Percentiles rank a stretch among this genome's conserved stretches.
Conservation (phyloP, 2,888 invertebrate species). For the Hirtodrosophila confusa region DNA sequence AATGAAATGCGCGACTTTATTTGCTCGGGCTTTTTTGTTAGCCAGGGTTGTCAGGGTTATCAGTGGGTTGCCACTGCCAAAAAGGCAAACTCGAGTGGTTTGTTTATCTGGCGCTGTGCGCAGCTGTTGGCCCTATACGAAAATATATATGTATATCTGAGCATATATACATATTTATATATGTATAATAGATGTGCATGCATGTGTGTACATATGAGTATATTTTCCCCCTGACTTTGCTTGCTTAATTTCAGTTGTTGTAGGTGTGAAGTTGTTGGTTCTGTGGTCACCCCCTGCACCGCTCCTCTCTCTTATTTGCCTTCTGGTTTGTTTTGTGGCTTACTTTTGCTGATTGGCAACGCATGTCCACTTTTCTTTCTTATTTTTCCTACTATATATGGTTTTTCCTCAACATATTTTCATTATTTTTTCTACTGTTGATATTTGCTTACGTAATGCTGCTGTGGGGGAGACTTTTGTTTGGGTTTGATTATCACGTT, state of each 20-base stretch:
- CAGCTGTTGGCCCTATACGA: conserved; percentile 37
- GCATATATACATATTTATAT: conserved; percentile 5
- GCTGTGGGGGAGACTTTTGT: conserved; percentile 11
- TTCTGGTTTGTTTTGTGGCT: conserved; percentile 63
- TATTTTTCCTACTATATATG: conserved; percentile 1
- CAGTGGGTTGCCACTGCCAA: conserved; percentile 29
- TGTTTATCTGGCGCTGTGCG: conserved; percentile 48
- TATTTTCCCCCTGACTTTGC: conserved; percentile 33
- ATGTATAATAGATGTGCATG: conserved; percentile 22
- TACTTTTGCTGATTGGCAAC: conserved; percentile 70
- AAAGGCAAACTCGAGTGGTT: conserved; percentile 49
- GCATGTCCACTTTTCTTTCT: conserved; percentile 38
- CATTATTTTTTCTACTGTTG: conserved; percentile 23
- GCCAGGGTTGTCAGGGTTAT: conserved; percentile 44
- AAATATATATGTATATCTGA: neutral
- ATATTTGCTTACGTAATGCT: conserved; percentile 68
- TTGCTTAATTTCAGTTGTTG: conserved; percentile 55
- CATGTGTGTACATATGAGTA: conserved; percentile 19
- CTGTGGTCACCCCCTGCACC: neutral
- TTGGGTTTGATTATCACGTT: conserved; percentile 35
- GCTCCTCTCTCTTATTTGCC: conserved; percentile 29
- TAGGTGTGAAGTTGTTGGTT: conserved; percentile 51
- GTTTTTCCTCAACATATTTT: conserved; percentile 34
- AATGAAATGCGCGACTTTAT: conserved; percentile 52
- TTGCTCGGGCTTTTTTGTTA: conserved; percentile 37